Base-by-base conservation (phyloP, 92 coral and sea anemone species). In the Palythoa grandiflora region DNA sequence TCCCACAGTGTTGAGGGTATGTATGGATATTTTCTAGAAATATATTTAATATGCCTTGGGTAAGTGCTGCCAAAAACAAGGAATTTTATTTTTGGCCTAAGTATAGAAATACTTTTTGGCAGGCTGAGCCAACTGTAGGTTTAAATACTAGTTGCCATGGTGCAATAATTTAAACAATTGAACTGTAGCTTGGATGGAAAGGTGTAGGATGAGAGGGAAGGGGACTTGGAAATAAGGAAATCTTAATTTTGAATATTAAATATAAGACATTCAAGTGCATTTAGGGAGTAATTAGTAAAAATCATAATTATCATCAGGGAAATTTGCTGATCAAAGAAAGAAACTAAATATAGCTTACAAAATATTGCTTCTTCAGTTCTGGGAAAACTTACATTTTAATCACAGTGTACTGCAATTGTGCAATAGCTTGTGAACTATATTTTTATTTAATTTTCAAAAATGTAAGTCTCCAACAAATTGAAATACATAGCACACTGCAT, bases 251-350 rank as follows among this genome's bases (percentile, higher is more conserved):
- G n/a, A n/a, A n/a, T n/a, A n/a, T n/a, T n/a, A 9, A 38, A 63
- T 16, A 55, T 37, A 73, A 73, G 14, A n/a, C 40, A 73, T 54
- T 39, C 54, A 38, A 13, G 5, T 16, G 54, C 54, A 13, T 40
- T 73, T 73, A 38, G 39, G 36, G 54, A 73, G 55, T 38, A 73
- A 73, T 73, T 73, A 14, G 54, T 40, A 16, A 73, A 73, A 73
- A 73, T 71, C n/a, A 71, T 2, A 71, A 71, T 35, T 66, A 66
- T 1, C 44, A 28, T 28, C 15, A 71, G n/a, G 35, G 44, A 71
- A 9, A 71, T 71, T 71, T 71, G 75, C 47, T 71, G 75, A 71
- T 71, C 75, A 71, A 71, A 71, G 15, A 71, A 71, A 71, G 16
- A 38, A 36, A 71, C 75, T 66, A 66, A 66, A 16, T 66, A 66